A percentile compares a stretch with the other conserved stretches of the same genome.
Conservation (phyloP, 2,797 vertebrate species). For the Phrynocephalus vlangalii region DNA sequence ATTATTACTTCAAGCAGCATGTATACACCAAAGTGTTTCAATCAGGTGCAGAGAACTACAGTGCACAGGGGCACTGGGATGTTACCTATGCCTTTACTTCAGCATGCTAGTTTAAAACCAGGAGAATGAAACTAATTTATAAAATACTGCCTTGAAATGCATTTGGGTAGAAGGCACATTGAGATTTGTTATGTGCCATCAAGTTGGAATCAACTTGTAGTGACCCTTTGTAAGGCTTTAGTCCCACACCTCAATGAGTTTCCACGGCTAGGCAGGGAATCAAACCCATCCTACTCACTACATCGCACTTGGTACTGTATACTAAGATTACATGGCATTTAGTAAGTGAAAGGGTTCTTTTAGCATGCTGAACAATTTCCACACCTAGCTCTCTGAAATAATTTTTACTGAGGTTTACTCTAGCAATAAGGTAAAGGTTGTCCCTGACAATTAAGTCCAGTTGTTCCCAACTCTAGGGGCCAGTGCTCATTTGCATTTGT, state of each 20-base stretch:
- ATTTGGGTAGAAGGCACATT: neutral
- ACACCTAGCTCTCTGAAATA: neutral
- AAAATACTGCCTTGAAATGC: neutral
- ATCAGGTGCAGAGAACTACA: neutral
- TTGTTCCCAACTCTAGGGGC: too few relatives aligned
- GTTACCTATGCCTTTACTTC: neutral
- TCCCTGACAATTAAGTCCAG: too few relatives aligned
- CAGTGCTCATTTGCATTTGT: too few relatives aligned
- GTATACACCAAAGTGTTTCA: neutral
- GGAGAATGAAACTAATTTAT: conserved; percentile 6
- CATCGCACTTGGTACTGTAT: too few relatives aligned
- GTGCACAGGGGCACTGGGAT: neutral
- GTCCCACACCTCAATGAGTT: too few relatives aligned
- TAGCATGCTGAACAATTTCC: conserved; percentile 9
- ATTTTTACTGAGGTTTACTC: conserved; percentile 2
- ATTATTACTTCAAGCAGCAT: neutral
- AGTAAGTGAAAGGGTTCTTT: neutral
- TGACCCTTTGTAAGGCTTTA: too few relatives aligned
- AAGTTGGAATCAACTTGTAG: too few relatives aligned
- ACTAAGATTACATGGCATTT: neutral
- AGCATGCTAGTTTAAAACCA: neutral
- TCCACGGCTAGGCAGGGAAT: too few relatives aligned
- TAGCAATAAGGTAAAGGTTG: neutral
- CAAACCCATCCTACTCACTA: too few relatives aligned
- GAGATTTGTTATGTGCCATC: neutral